Percentiles rank a stretch among this genome's conserved stretches.
Conservation (phyloP, 23 tunicate genomes). For the Ascidia mentula region DNA sequence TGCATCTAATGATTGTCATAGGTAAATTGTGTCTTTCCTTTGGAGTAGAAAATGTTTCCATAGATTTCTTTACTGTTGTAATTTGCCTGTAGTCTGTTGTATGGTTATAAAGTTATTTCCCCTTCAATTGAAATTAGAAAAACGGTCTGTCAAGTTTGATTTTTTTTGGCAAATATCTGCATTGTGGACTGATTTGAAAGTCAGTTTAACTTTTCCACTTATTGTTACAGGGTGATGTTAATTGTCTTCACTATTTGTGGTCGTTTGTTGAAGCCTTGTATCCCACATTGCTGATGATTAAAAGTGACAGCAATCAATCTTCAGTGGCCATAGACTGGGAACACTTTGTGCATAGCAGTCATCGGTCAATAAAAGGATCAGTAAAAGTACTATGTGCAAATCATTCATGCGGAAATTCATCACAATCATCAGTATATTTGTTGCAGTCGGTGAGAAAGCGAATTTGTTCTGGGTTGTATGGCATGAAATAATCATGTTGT, state of each 20-base stretch:
- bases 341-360: not conserved
- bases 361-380: not conserved
- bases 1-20: too few species aligned
- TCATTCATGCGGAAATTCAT: not conserved
- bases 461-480: too few species aligned
- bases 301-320: not conserved
- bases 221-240: not conserved
- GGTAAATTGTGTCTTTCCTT: too few species aligned
- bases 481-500: not conserved
- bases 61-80: too few species aligned
- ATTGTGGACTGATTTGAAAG: too few species aligned
- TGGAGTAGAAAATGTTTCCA: too few species aligned
- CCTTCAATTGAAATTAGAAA: too few species aligned
- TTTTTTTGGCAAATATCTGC: too few species aligned
- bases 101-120: too few species aligned
- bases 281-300: not conserved
- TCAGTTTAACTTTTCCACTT: too few species aligned
- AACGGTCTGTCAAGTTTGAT: too few species aligned
- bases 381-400: not conserved
- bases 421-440: not conserved
- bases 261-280: not conserved
- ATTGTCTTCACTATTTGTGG: not conserved
- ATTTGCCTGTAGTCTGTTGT: too few species aligned
- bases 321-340: not conserved
- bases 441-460: not conserved